phyloP scores from a whole-genome alignment of 2,113 vertebrate genomes.

The Cryptotis parvus region DNA sequence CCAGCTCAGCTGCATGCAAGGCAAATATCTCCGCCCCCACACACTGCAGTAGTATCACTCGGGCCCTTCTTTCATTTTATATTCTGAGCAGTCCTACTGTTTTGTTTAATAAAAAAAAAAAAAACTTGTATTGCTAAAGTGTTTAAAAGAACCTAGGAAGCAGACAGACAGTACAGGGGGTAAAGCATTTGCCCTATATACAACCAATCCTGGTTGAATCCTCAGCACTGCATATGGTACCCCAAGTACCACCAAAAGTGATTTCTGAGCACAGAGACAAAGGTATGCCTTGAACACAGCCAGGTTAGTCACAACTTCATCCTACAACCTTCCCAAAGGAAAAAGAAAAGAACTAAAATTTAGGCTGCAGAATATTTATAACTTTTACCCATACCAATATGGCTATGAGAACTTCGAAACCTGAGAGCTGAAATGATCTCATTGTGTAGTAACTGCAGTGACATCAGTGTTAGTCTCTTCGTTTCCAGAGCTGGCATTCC shows the following conservation, averaged over 20 bases:
- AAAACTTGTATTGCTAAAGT: constrained; percentile 7
- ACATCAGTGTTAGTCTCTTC: neutral
- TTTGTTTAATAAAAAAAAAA: neutral
- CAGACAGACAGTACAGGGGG: too few species aligned
- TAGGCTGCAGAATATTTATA: neutral
- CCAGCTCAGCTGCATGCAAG: too few species aligned
- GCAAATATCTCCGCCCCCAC: too few species aligned
- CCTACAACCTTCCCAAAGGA: too few species aligned
- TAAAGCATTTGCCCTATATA: too few species aligned
- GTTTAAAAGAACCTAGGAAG: neutral
- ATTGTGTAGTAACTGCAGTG: neutral
- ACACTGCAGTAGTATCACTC: too few species aligned
- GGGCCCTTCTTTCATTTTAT: neutral
- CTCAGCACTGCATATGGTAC: too few species aligned
- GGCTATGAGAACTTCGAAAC: neutral
- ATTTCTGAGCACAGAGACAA: too few species aligned
- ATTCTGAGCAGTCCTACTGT: neutral
- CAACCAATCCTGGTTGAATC: too few species aligned
- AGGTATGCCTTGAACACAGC: too few species aligned
- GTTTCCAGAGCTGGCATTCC: neutral
- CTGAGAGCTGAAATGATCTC: neutral
- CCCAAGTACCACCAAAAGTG: too few species aligned
- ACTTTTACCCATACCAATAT: neutral
- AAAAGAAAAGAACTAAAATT: neutral
- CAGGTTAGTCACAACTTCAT: too few species aligned